Base-by-base conservation (phyloP, 2,888 invertebrate genomes). In the Cephus rjabovi region DNA sequence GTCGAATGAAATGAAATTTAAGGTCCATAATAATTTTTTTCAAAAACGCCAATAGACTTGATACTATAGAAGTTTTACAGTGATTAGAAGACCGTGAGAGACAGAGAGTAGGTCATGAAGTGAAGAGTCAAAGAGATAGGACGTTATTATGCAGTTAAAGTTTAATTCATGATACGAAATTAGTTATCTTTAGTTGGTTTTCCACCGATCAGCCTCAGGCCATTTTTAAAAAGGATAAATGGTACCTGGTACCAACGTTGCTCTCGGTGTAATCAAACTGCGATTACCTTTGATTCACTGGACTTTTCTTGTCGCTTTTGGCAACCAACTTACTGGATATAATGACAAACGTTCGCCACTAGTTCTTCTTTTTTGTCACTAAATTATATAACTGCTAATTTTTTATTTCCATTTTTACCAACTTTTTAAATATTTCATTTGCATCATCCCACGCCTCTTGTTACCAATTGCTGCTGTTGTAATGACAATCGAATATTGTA, bases 201-300 rank as follows among this genome's bases (percentile, higher is more conserved):
- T 23, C 9, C 23, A 56, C 40, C 23, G 74, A 33, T 71, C 71
- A 71, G 33, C 71, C 33, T 71, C 15, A 1, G 71, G 71, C 33
- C 15, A 33, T 71, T 71, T 71, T n/a, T 56, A 71, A 33, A 71
- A 15, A 71, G 71, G 11, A 71, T 4, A 71, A 31, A 33, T 12
- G 33, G 31, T 71, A 71, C 40, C 23, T 56, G 40, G 23, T 56
- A 56, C 40, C 9, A 56, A 6, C 40, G 23, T 56, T 56, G 40
- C 40, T 35, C 37, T 73, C 69, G 73, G 69, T 75, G 78, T 76
- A 78, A 76, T 76, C 73, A 77, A 77, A 69, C 35, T 69, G 35
- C 74, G 75, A 80, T 76, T 76, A 75, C 30, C 75, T 69, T 69
- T 79, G 77, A 76, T 81, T 71, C 31, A 71, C 71, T 71, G 71